Percentiles rank a stretch among this genome's conserved stretches.
These are phyloP conservation scores for Hydropotes inermis DNA, from an alignment of 2,113 vertebrate species.

Conservation along the genomic window DNA sequence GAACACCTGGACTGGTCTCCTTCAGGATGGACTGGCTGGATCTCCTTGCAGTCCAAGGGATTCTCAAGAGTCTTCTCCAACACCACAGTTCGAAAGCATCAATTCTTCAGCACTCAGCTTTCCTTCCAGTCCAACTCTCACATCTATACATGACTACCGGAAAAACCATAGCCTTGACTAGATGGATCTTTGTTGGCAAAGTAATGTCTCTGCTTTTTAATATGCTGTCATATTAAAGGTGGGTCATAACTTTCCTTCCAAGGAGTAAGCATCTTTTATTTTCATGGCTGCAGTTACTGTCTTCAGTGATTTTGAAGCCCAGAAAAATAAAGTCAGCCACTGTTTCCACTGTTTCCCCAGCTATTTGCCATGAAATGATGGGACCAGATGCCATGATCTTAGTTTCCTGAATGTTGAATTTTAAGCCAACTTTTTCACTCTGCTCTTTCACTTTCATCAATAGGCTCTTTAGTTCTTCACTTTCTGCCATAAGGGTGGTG, in stretches of 20 bases:
- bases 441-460: neutral
- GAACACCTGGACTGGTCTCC: neutral
- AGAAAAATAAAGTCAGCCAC: rapidly evolving
- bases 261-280: neutral
- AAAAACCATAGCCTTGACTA: neutral
- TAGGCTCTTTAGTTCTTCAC: neutral
- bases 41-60: neutral
- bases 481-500: neutral
- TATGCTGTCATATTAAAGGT: neutral
- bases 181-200: neutral
- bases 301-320: neutral
- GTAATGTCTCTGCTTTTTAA: neutral
- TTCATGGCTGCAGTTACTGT: neutral
- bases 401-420: neutral
- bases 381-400: neutral
- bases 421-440: neutral
- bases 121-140: neutral
- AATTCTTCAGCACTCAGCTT: rapidly evolving
- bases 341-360: neutral
- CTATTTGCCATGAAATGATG: neutral
- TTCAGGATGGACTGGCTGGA: neutral
- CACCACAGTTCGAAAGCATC: neutral
- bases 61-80: neutral
- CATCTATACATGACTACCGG: neutral
- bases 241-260: neutral